Base-by-base conservation (phyloP, 2,797 vertebrate species). In the Syncerus caffer region DNA sequence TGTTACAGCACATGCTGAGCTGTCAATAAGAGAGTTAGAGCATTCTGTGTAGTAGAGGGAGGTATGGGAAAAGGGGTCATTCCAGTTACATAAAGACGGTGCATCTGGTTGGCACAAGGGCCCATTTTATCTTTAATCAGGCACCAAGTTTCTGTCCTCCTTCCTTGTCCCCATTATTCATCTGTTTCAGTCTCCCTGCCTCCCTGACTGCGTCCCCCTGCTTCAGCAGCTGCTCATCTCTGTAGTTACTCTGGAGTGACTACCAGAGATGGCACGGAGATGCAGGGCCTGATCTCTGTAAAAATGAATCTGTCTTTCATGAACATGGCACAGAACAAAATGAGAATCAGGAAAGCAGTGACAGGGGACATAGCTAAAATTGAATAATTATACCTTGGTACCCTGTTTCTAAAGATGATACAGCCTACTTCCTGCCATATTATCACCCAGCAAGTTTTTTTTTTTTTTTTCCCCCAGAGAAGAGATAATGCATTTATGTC, bases 21-120 rank as follows among this genome's bases (percentile, higher is more conserved):
- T 83, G 57, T 91, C 85, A 93, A 27, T 90, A 88, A 94, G 84
- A 42, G 17, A 96, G 31, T 19, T 64, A 82, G 83, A 27, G 4
- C n/a, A 15, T 38, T 89, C 67, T 1, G 9, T 62, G 34, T 25
- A 27, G 55, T 58, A 27, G 7, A 80, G 42, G 57, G 34, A 90
- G 13, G 4, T n/a, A 6, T 7, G 51, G 57, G 38, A 7, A 85
- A 64, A 82, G 7, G 25, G 27, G 6, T 45, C n/a, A 12, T 92
- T 83, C 90, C n/a, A 64, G 19, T 47, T 90, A 53, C 31, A 50
- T 82, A 51, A 93, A 53, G 42, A 62, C 19, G 45, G 25, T 76
- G 16, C 25, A 17, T 90, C 21, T 87, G 31, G 6, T 23, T 85
- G 42, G 34, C 16, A 34, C 64, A 50, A 85, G 34, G 7, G 27